A percentile compares a stretch with the other conserved stretches of the same genome.
Conservation (phyloP, 2,888 invertebrate genomes). For the Formica aserva region DNA sequence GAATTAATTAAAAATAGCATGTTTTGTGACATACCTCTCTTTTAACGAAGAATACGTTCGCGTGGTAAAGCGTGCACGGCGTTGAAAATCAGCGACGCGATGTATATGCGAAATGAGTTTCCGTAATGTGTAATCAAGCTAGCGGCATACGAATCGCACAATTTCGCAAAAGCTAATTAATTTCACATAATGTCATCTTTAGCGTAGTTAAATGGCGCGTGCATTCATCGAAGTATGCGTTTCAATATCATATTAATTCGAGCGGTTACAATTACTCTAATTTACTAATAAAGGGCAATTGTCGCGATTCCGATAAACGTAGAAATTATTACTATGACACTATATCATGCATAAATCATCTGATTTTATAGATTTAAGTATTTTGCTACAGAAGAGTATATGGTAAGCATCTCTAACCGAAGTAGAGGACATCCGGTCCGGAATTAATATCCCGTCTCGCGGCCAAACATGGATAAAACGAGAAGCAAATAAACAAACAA, state of each 20-base stretch:
- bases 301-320: background rate
- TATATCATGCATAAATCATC: background rate
- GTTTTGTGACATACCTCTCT: background rate
- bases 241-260: background rate
- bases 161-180: slow-evolving; percentile 30
- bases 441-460: slow-evolving; percentile 35
- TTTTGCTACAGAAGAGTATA: background rate
- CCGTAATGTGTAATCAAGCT: slow-evolving; percentile 21
- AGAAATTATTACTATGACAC: background rate
- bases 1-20: slow-evolving; percentile 29
- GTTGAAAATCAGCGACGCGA: slow-evolving; percentile 19
- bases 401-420: background rate
- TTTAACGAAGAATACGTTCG: background rate
- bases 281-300: background rate
- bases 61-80: background rate
- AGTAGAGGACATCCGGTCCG: slow-evolving; percentile 1
- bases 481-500: slow-evolving; percentile 37
- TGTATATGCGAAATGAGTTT: slow-evolving; percentile 4
- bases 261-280: background rate
- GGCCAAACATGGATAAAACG: slow-evolving; percentile 21
- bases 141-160: slow-evolving; percentile 3
- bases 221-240: background rate
- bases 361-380: background rate
- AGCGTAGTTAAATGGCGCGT: background rate
- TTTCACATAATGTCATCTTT: slow-evolving; percentile 14